Percentiles rank a stretch among this genome's conserved stretches.
Conservation (phyloP, 2,797 vertebrate genomes). For the Miichthys miiuy region DNA sequence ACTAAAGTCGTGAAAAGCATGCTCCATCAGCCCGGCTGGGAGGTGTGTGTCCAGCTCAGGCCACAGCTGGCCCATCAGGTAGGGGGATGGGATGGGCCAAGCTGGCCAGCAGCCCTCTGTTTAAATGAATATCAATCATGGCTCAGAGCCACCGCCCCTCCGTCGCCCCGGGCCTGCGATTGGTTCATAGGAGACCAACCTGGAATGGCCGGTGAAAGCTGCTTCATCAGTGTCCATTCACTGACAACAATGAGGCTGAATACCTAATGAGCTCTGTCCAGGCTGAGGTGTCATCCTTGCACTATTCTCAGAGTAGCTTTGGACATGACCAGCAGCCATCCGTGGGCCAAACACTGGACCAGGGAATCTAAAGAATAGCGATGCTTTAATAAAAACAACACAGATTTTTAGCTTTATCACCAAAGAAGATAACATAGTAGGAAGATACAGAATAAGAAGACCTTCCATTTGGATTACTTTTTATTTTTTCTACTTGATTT, state of each 20-base stretch:
- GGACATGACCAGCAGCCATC: slow-evolving; percentile 75
- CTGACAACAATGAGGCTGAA: slow-evolving; percentile 77
- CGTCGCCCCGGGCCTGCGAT: slow-evolving; percentile 48
- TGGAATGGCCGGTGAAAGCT: slow-evolving; percentile 66
- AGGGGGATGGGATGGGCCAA: slow-evolving; percentile 14
- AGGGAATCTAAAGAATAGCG: slow-evolving; percentile 18
- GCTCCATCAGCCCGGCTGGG: not conserved
- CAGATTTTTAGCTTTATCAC: slow-evolving; percentile 38
- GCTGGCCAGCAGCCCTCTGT: slow-evolving; percentile 42
- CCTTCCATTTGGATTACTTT: slow-evolving; percentile 57
- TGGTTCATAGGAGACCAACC: slow-evolving; percentile 71
- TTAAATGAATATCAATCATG: slow-evolving; percentile 71
- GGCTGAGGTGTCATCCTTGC: slow-evolving; percentile 38
- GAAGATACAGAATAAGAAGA: not conserved
- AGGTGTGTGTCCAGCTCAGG: slow-evolving; percentile 51
- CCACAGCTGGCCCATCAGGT: slow-evolving; percentile 62
- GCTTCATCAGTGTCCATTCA: slow-evolving; percentile 71
- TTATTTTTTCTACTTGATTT: slow-evolving; percentile 23
- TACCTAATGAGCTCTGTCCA: slow-evolving; percentile 75
- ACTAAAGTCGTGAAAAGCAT: not conserved
- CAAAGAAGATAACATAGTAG: slow-evolving; percentile 41
- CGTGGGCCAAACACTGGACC: slow-evolving; percentile 45
- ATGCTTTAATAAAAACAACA: slow-evolving; percentile 55
- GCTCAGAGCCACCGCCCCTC: slow-evolving; percentile 45
- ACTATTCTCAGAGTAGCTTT: slow-evolving; percentile 63